A percentile compares a stretch with the other conserved stretches of the same genome.
Conservation (phyloP, 53 echinoderm and acorn worm species). For the Mesocentrotus franciscanus region DNA sequence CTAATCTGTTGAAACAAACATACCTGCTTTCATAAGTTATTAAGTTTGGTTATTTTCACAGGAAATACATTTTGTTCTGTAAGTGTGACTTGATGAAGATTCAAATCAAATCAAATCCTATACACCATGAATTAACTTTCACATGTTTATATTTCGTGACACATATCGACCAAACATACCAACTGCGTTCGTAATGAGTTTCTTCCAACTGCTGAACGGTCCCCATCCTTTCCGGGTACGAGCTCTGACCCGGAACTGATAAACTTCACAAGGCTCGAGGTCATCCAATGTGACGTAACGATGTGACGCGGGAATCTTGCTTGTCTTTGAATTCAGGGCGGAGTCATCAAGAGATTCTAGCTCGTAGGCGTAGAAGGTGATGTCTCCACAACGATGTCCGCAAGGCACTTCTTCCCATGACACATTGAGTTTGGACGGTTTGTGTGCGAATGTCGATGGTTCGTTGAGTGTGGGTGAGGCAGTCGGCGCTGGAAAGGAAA, state of each 20-base stretch:
- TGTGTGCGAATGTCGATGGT: not conserved
- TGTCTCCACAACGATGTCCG: conserved; percentile 63
- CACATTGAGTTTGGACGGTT: conserved; percentile 55
- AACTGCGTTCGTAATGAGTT: conserved; percentile 40
- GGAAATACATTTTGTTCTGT: too few relatives aligned
- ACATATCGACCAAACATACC: conserved; percentile 45
- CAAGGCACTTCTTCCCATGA: conserved; percentile 69
- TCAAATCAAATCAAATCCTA: not conserved
- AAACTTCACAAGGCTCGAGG: conserved; percentile 75
- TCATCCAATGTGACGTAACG: conserved; percentile 54
- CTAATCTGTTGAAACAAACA: too few relatives aligned
- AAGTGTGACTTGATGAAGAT: not conserved
- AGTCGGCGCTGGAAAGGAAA: conserved; percentile 1
- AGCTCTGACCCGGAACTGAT: conserved; percentile 73
- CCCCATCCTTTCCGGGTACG: conserved; percentile 79
- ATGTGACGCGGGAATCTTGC: conserved; percentile 39
- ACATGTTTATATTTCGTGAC: too few relatives aligned
- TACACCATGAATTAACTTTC: not conserved
- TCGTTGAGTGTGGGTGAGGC: conserved; percentile 56
- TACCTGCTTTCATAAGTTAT: too few relatives aligned
- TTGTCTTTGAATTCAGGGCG: conserved; percentile 42
- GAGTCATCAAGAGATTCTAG: conserved; percentile 37
- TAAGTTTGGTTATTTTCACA: too few relatives aligned
- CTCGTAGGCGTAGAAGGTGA: conserved; percentile 66
- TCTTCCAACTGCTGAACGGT: conserved; percentile 69